Percentiles rank a stretch among this genome's conserved stretches.
Evolutionary conservation across 2,888 invertebrate species (phyloP).

Genomic region (Mycalesis mineus): DNA sequence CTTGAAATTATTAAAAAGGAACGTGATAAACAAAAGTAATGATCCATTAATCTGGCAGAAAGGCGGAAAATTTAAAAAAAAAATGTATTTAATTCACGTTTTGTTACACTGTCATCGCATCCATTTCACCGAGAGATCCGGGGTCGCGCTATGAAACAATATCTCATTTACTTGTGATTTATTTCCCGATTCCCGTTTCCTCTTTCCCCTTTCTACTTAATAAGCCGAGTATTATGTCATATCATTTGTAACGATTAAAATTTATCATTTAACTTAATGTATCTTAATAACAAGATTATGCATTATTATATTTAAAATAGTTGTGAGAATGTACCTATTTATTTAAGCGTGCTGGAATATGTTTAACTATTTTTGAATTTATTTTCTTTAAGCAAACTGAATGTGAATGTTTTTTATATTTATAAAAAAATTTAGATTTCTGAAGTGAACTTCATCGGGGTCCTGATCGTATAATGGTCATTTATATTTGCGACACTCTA

Average conservation of each 20-base stretch:
- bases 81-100: slow-evolving; percentile 50
- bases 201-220: slow-evolving; percentile 48
- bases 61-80: slow-evolving; percentile 29
- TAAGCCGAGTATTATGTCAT: slow-evolving; percentile 43
- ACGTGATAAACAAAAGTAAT: slow-evolving; percentile 29
- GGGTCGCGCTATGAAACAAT: slow-evolving; percentile 48
- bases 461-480: too few relatives aligned
- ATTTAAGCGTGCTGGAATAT: too few relatives aligned
- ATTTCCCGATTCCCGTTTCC: slow-evolving; percentile 57
- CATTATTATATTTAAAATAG: too few relatives aligned
- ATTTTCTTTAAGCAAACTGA: too few relatives aligned
- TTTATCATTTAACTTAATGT: neutral
- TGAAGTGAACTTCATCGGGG: too few relatives aligned
- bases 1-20: slow-evolving; percentile 25
- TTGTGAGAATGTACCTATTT: too few relatives aligned
- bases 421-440: too few relatives aligned
- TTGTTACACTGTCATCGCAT: slow-evolving; percentile 57
- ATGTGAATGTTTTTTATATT: too few relatives aligned
- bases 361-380: too few relatives aligned
- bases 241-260: slow-evolving; percentile 34
- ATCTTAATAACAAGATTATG: neutral
- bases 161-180: slow-evolving; percentile 69
- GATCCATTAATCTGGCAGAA: slow-evolving; percentile 32
- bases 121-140: slow-evolving; percentile 50
- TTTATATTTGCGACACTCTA: too few relatives aligned